Evolutionary conservation across 2,113 vertebrate genomes (phyloP).

Genomic region (Brachyhypopomus gauderio): DNA sequence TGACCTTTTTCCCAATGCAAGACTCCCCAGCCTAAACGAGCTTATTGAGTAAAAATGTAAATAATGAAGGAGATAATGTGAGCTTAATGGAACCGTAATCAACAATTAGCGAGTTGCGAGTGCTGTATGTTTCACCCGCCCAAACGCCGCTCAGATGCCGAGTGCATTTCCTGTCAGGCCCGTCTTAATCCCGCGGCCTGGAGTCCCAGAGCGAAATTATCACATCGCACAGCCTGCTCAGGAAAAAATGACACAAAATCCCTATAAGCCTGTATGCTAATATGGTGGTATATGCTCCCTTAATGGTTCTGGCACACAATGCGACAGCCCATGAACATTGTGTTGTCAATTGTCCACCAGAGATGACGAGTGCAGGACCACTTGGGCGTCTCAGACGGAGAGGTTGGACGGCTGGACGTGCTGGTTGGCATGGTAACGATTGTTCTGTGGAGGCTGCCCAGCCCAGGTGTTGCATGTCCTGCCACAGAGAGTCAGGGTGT

Average conservation of each 20-base stretch:
- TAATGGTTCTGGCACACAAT: not conserved
- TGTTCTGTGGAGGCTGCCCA: slow-evolving; percentile 34
- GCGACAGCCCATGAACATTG: slow-evolving; percentile 4
- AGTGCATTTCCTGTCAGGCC: not conserved
- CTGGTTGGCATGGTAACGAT: slow-evolving; percentile 1
- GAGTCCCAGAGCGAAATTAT: slow-evolving; percentile 5
- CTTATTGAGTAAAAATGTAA: slow-evolving; percentile 53
- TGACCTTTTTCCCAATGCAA: slow-evolving; percentile 61
- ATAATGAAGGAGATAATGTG: slow-evolving; percentile 51
- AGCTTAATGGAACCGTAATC: slow-evolving; percentile 64
- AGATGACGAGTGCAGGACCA: slow-evolving; percentile 2
- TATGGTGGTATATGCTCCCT: not conserved
- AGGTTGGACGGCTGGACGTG: slow-evolving; percentile 15
- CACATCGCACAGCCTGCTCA: slow-evolving; percentile 1
- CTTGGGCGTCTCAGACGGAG: not conserved
- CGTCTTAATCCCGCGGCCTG: not conserved
- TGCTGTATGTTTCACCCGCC: slow-evolving; percentile 29
- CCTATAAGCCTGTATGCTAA: slow-evolving; percentile 34
- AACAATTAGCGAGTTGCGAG: slow-evolving; percentile 29
- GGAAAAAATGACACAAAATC: slow-evolving; percentile 29
- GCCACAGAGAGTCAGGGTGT: slow-evolving; percentile 34
- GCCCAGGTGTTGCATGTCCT: slow-evolving; percentile 17
- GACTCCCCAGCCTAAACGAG: slow-evolving; percentile 47
- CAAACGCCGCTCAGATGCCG: not conserved
- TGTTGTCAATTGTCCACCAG: slow-evolving; percentile 4